These are phyloP conservation scores for Plecotus auritus DNA, from an alignment of 2,113 vertebrate genomes.

Conservation along the genomic window DNA sequence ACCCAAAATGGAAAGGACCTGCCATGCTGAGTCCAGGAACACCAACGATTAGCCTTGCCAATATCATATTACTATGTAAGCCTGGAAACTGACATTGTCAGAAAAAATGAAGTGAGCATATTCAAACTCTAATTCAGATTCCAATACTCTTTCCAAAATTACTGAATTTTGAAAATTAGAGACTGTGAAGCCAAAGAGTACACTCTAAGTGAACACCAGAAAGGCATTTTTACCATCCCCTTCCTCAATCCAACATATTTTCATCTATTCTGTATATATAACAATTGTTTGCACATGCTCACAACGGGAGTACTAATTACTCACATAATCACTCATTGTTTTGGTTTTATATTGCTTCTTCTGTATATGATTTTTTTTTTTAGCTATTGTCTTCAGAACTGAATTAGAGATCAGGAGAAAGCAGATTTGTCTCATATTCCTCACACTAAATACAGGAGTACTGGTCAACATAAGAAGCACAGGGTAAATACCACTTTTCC, in stretches of 20 bases:
- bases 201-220: neutral
- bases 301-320: neutral
- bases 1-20: neutral
- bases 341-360: neutral
- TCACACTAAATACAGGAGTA: neutral
- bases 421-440: neutral
- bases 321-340: neutral
- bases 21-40: neutral
- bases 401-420: neutral
- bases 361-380: neutral
- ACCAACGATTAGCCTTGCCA: neutral
- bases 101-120: neutral
- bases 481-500: neutral
- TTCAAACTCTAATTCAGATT: conserved; percentile 30
- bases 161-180: conserved; percentile 17
- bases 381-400: neutral
- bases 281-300: neutral
- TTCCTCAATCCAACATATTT: conserved; percentile 1
- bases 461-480: neutral
- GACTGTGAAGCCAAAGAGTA: neutral
- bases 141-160: neutral
- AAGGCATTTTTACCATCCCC: neutral
- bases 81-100: neutral
- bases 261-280: neutral
- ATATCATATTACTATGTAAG: neutral